Evolutionary conservation across 2,888 invertebrate species (phyloP).

Genomic region (Limnephilus lunatus): DNA sequence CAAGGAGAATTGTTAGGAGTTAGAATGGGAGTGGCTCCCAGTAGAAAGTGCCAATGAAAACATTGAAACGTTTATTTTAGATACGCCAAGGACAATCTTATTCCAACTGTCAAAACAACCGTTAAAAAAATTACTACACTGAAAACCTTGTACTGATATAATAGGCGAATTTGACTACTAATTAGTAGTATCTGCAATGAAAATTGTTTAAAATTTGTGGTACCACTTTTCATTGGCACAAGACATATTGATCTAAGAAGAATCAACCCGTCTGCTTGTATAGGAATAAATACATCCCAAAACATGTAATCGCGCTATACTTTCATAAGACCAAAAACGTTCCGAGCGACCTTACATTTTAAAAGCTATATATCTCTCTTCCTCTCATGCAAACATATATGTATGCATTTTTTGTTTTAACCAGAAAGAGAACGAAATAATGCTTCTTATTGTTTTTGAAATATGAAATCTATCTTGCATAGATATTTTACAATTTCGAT

Average conservation of each 20-base stretch:
- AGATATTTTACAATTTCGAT: no score
- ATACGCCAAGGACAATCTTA: background rate
- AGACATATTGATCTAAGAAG: background rate
- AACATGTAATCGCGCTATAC: no score
- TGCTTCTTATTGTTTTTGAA: no score
- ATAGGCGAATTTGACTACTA: background rate
- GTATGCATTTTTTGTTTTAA: no score
- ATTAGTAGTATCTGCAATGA: background rate
- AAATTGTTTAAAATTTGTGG: background rate
- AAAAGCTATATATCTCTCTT: no score
- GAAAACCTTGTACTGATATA: background rate
- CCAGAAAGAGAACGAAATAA: no score
- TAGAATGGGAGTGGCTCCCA: background rate
- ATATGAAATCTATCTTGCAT: no score
- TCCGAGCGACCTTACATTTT: no score
- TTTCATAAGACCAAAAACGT: no score
- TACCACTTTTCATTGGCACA: background rate
- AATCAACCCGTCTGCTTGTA: no score
- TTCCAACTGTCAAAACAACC: background rate
- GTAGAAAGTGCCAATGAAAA: slow-evolving; percentile 16
- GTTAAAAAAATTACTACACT: background rate
- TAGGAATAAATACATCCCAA: no score
- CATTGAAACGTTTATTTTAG: background rate
- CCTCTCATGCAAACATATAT: no score
- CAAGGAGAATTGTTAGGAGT: slow-evolving; percentile 22